A percentile compares a stretch with the other conserved stretches of the same genome.
Conservation (phyloP, 2,888 invertebrate species). For the Melitaea athalia region DNA sequence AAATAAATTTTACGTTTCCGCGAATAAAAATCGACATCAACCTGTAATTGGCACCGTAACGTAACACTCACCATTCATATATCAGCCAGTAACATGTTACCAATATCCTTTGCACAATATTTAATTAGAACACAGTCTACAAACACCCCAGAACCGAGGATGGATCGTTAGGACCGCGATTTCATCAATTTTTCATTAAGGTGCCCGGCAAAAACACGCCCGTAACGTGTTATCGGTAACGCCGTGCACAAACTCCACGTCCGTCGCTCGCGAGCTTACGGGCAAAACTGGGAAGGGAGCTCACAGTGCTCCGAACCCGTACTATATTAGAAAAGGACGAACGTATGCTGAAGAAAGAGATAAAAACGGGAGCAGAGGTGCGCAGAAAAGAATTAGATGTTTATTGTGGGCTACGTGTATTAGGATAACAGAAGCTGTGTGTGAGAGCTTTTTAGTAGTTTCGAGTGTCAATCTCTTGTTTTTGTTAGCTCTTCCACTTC, state of each 20-base stretch:
- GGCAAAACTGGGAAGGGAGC: slow-evolving; percentile 67
- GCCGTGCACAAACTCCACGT: slow-evolving; percentile 48
- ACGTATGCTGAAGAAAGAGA: slow-evolving; percentile 53
- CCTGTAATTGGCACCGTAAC: slow-evolving; percentile 62
- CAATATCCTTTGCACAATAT: slow-evolving; percentile 58
- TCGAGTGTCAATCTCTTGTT: slow-evolving; percentile 50
- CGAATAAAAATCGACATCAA: slow-evolving; percentile 45
- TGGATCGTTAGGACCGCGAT: slow-evolving; percentile 56
- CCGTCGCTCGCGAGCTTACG: slow-evolving; percentile 58
- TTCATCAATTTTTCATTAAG: slow-evolving; percentile 71
- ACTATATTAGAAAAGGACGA: slow-evolving; percentile 50
- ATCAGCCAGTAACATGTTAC: slow-evolving; percentile 51
- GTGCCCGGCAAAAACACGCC: slow-evolving; percentile 67
- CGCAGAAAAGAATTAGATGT: slow-evolving; percentile 81
- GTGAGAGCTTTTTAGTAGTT: slow-evolving; percentile 65
- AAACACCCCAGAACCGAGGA: slow-evolving; percentile 42
- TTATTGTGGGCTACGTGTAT: slow-evolving; percentile 76
- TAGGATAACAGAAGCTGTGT: slow-evolving; percentile 69
- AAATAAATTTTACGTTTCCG: background rate
- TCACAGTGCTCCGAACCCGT: slow-evolving; percentile 62
- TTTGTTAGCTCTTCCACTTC: slow-evolving; percentile 37
- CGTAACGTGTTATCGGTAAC: slow-evolving; percentile 49
- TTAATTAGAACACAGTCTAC: slow-evolving; percentile 54
- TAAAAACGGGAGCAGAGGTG: slow-evolving; percentile 71
- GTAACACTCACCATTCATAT: slow-evolving; percentile 57